Evolutionary conservation across 2,113 vertebrate species (phyloP).

Genomic region (Chloebia gouldiae): DNA sequence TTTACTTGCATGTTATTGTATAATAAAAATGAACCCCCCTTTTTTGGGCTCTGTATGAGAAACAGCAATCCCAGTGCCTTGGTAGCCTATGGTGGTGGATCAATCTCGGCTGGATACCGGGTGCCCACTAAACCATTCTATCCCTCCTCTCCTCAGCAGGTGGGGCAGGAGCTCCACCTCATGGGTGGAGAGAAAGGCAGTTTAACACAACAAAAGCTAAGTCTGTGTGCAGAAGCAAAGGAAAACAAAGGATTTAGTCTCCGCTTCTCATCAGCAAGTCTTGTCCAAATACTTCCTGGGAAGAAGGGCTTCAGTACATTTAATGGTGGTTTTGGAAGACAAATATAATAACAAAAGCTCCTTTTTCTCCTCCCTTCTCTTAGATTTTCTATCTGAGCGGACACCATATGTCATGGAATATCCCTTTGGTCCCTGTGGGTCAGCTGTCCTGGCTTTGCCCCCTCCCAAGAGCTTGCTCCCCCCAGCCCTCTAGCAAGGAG

Average conservation of each 20-base stretch:
- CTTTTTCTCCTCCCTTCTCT: not conserved
- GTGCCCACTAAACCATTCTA: not conserved
- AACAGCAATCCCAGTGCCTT: not conserved
- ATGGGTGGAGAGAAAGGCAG: not conserved
- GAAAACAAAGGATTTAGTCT: not conserved
- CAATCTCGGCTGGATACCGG: not conserved
- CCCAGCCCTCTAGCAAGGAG: not conserved
- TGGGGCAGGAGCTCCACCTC: not conserved
- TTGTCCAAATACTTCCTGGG: not conserved
- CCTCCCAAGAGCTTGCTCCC: not conserved
- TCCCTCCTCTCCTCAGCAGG: not conserved
- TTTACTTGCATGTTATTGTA: not conserved
- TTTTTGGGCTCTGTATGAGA: not conserved
- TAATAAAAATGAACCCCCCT: not conserved
- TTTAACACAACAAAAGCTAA: not conserved
- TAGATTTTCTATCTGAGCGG: not conserved
- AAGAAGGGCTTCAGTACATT: not conserved
- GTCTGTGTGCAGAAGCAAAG: not conserved
- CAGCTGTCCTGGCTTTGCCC: not conserved
- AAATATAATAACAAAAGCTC: fast-evolving
- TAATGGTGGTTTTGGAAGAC: not conserved
- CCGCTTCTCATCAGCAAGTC: not conserved
- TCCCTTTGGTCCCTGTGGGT: not conserved
- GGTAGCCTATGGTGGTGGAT: not conserved
- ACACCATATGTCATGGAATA: not conserved